Percentiles rank a stretch among this genome's conserved stretches.
phyloP scores from a whole-genome alignment of 2,888 invertebrate genomes.

The Eucriotettix oculatus region DNA sequence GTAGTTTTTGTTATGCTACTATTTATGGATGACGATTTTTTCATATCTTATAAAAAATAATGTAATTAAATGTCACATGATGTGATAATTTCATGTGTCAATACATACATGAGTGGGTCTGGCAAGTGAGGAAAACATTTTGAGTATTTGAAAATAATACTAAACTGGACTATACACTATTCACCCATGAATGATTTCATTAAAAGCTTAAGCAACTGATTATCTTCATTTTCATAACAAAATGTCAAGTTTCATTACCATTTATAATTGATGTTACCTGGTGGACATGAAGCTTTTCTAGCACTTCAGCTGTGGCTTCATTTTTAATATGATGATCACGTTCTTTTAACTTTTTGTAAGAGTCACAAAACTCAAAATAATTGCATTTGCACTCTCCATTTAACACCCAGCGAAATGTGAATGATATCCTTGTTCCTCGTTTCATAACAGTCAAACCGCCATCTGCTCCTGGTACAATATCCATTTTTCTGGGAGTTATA shows the following conservation, averaged over 20 bases:
- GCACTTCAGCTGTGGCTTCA: constrained; percentile 36
- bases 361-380: constrained; percentile 52
- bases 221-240: not conserved
- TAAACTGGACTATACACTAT: too few species aligned
- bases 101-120: too few species aligned
- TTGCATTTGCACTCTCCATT: constrained; percentile 42
- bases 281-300: constrained; percentile 66
- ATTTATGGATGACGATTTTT: too few species aligned
- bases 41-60: too few species aligned
- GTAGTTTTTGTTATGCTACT: too few species aligned
- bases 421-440: constrained; percentile 52
- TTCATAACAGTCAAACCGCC: constrained; percentile 36
- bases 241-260: too few species aligned
- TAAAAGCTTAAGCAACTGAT: too few species aligned
- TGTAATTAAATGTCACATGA: too few species aligned
- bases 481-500: constrained; percentile 69
- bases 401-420: constrained; percentile 63
- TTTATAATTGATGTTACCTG: constrained; percentile 26
- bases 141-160: too few species aligned
- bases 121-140: too few species aligned
- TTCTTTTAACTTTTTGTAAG: constrained; percentile 19
- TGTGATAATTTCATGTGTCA: too few species aligned
- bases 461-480: constrained; percentile 39
- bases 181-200: too few species aligned
- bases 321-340: constrained; percentile 19